These are phyloP conservation scores for Drosophila pullipes DNA, from an alignment of 2,888 invertebrate species.

Conservation along the genomic window DNA sequence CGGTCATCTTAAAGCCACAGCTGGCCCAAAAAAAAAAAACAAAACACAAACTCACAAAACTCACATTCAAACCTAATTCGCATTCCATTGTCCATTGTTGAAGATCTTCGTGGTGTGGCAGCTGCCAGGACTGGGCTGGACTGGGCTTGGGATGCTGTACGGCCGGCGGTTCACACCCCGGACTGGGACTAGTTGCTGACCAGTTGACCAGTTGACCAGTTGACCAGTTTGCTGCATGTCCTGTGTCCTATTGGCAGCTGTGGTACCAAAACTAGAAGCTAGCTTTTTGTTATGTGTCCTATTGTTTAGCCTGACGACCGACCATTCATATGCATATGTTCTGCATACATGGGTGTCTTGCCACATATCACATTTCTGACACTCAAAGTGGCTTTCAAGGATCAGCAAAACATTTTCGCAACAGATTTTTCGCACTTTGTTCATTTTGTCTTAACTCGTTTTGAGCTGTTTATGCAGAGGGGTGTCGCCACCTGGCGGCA, in stretches of 20 bases:
- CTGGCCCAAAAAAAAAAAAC: conserved; percentile 24
- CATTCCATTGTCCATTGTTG: conserved; percentile 47
- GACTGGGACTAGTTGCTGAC: conserved; percentile 32
- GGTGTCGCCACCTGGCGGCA: conserved; percentile 14
- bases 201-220: conserved; percentile 43
- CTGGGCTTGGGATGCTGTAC: conserved; percentile 64
- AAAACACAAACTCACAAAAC: background rate
- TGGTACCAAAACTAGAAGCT: conserved; percentile 54
- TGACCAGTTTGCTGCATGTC: conserved; percentile 45
- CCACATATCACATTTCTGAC: background rate
- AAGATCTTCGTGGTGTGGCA: conserved; percentile 28
- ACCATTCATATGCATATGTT: background rate
- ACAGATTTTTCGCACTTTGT: background rate
- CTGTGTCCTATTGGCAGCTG: conserved; percentile 47
- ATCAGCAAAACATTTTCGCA: background rate
- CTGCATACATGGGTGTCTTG: background rate
- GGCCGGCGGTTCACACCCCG: conserved; percentile 59
- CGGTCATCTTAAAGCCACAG: conserved; percentile 22
- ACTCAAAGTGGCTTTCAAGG: background rate
- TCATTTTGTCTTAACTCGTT: background rate
- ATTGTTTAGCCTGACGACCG: conserved; percentile 49
- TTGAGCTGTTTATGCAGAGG: background rate
- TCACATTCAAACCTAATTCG: conserved; percentile 9
- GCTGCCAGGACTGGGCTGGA: conserved; percentile 37
- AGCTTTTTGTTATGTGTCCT: conserved; percentile 59